phyloP scores from a whole-genome alignment of 2,888 invertebrate genomes.

The Caradrina kadenii region DNA sequence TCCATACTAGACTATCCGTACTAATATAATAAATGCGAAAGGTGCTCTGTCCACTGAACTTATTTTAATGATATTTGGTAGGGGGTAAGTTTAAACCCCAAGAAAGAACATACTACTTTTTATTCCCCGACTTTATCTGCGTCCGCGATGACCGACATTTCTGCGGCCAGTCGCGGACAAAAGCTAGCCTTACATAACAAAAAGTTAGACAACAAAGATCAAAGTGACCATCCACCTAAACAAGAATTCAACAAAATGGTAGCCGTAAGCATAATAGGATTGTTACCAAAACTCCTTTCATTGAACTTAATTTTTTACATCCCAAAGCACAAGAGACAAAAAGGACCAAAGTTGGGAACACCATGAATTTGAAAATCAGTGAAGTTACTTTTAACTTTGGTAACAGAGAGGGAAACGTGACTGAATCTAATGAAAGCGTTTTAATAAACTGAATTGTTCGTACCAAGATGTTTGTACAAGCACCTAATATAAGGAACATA shows the following conservation, averaged over 20 bases:
- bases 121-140: too few relatives aligned
- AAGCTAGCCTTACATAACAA: neutral
- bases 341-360: slow-evolving; percentile 36
- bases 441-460: slow-evolving; percentile 47
- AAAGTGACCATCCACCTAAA: slow-evolving; percentile 20
- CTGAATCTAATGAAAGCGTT: slow-evolving; percentile 38
- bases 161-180: neutral
- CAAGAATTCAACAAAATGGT: slow-evolving; percentile 9
- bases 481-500: slow-evolving; percentile 30
- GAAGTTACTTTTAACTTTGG: slow-evolving; percentile 32
- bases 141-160: too few relatives aligned
- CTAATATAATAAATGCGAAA: too few relatives aligned
- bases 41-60: too few relatives aligned
- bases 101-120: too few relatives aligned
- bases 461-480: slow-evolving; percentile 33
- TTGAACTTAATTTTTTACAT: slow-evolving; percentile 31
- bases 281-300: slow-evolving; percentile 27
- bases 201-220: slow-evolving; percentile 1
- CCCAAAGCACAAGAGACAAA: slow-evolving; percentile 33
- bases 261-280: slow-evolving; percentile 20
- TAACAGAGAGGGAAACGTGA: slow-evolving; percentile 38
- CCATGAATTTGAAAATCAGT: slow-evolving; percentile 51
- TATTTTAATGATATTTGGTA: too few relatives aligned
- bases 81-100: too few relatives aligned
- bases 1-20: too few relatives aligned